Percentiles rank a stretch among this genome's conserved stretches.
Evolutionary conservation across 2,797 vertebrate species (phyloP).

Genomic region (Lithobates sylvaticus): DNA sequence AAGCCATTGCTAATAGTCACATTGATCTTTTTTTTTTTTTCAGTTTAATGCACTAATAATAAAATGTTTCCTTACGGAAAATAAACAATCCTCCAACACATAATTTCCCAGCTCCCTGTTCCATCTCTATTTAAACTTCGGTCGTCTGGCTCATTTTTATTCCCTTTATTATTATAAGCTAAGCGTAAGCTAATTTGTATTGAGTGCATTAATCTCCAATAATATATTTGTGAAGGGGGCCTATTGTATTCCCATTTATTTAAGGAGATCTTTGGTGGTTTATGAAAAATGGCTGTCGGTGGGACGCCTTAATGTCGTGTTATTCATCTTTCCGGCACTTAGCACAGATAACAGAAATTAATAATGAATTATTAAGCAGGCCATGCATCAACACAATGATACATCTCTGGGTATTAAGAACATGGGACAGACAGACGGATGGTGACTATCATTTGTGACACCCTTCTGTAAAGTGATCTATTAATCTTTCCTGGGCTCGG

Average conservation of each 20-base stretch:
- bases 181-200: constrained; percentile 18
- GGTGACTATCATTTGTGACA: constrained; percentile 38
- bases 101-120: no score
- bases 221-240: not conserved
- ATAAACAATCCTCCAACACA: no score
- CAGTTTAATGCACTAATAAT: no score
- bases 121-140: not conserved
- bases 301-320: constrained; percentile 47
- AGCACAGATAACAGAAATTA: constrained; percentile 62
- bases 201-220: constrained; percentile 1
- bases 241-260: constrained; percentile 33
- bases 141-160: not conserved
- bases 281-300: constrained; percentile 57
- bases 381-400: constrained; percentile 57
- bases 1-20: no score
- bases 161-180: constrained; percentile 5
- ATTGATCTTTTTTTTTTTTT: no score
- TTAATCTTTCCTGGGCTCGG: constrained; percentile 33
- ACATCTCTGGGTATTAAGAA: constrained; percentile 64
- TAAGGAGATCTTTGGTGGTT: constrained; percentile 47
- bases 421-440: constrained; percentile 52
- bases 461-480: constrained; percentile 23
- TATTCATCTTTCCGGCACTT: constrained; percentile 63
- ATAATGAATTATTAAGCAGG: constrained; percentile 58
- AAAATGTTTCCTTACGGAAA: no score